Evolutionary conservation across 2,113 vertebrate species (phyloP).

Genomic region (Triplophysa rosa): DNA sequence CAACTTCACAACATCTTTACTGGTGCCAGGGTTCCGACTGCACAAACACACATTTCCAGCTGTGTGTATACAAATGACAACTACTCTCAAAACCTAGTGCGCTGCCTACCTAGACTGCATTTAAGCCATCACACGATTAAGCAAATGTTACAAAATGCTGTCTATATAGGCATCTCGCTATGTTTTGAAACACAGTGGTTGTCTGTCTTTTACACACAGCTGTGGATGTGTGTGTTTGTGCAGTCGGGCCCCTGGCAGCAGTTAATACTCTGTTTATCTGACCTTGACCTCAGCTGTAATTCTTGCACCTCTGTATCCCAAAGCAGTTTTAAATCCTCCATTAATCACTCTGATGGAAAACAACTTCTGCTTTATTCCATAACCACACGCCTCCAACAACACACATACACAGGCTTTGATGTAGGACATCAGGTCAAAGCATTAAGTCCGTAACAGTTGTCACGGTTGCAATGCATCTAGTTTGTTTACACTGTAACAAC

Average conservation of each 20-base stretch:
- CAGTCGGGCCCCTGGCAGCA: slow-evolving; percentile 20
- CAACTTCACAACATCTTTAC: too few relatives aligned
- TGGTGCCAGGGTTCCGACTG: too few relatives aligned
- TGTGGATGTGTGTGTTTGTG: not conserved
- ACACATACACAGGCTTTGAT: not conserved
- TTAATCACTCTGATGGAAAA: slow-evolving; percentile 28
- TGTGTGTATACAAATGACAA: not conserved
- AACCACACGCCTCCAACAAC: not conserved
- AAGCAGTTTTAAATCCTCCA: not conserved
- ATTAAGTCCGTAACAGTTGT: not conserved
- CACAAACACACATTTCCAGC: too few relatives aligned
- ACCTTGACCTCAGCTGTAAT: slow-evolving; percentile 14
- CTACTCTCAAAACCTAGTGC: not conserved
- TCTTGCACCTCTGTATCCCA: slow-evolving; percentile 10
- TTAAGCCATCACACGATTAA: not conserved
- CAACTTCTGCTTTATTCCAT: not conserved
- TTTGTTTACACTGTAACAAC: too few relatives aligned
- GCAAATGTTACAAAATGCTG: not conserved
- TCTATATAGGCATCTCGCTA: not conserved
- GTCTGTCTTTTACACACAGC: not conserved
- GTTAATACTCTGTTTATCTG: slow-evolving; percentile 33
- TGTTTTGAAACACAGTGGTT: too few relatives aligned
- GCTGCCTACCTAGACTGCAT: not conserved
- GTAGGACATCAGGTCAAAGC: not conserved
- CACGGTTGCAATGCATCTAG: too few relatives aligned